Evolutionary conservation across 2,888 invertebrate species (phyloP), one percentile per base, ranked within the genome.

Genomic region (Suillia variegata): DNA sequence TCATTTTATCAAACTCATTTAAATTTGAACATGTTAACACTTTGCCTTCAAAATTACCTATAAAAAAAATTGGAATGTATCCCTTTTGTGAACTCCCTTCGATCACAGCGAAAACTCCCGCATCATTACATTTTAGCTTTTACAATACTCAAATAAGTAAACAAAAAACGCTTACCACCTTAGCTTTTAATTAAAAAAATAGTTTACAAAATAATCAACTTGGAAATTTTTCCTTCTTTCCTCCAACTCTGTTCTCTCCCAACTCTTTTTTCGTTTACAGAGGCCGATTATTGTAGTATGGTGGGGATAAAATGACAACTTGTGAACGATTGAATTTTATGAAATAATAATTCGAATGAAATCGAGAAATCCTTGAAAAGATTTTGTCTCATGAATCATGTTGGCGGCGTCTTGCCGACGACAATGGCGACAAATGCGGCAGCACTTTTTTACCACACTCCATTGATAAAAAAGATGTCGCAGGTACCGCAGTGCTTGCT

Each of bases 251-350:
- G 52, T 71, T 84, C 82, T 82, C 82, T 82, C 80, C 85, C 69
- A 68, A 71, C 74, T 62, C 74, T 70, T 73, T 71, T 81, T 80
- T 74, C 73, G 69, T 78, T 80, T 90, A 89, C 91, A 91, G 91
- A 91, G 91, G 91, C 91, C 91, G 90, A 89, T 89, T 75, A 79
- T 80, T 77, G 78, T 80, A 89, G 79, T 76, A 90, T 88, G 87
- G 87, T 81, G 80, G 82, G 81, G 80, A 82, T 81, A 81, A 74
- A 70, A 68, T 68, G 64, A 59, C 65, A 62, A 31, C 64, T 65
- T 54, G 47, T 50, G 66, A 64, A 54, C 55, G 57, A 21, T 56
- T 64, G 64, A 64, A 67, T 64, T 67, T 63, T 58, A 66, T 66
- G 49, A 38, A n/a, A 54, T 13, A 52, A 34, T 56, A 49, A 59